Conservation (phyloP, 2,113 vertebrate genomes). For the Galbula dea region DNA sequence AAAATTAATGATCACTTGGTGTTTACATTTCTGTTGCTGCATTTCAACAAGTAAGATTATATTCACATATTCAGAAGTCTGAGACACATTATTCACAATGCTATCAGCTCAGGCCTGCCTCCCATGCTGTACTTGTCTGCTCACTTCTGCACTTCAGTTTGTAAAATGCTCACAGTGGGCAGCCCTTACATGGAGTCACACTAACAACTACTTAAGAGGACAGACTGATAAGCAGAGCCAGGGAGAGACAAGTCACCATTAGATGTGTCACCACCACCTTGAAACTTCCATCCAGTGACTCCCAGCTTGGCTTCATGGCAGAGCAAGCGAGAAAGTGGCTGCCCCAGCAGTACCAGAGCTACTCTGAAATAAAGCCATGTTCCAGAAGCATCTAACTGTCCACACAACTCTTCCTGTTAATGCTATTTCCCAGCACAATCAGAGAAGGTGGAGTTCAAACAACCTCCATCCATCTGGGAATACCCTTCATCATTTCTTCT, state of each 20-base stretch:
- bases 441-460: background rate
- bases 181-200: background rate
- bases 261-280: background rate
- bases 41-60: slow-evolving; percentile 41
- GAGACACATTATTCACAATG: background rate
- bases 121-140: background rate
- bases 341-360: background rate
- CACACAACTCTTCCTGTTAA: background rate
- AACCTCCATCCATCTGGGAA: background rate
- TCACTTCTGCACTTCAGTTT: background rate
- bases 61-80: background rate
- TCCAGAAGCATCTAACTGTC: background rate
- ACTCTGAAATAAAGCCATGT: background rate
- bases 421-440: background rate
- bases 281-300: rapidly evolving
- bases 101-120: background rate
- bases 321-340: background rate
- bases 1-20: slow-evolving; percentile 25
- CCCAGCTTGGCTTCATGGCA: background rate
- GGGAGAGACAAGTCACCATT: background rate
- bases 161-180: background rate
- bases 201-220: background rate
- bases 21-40: slow-evolving; percentile 49
- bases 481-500: background rate
- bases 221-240: background rate